phyloP scores from a whole-genome alignment of 2,113 vertebrate species.

The Antechinus flavipes region DNA sequence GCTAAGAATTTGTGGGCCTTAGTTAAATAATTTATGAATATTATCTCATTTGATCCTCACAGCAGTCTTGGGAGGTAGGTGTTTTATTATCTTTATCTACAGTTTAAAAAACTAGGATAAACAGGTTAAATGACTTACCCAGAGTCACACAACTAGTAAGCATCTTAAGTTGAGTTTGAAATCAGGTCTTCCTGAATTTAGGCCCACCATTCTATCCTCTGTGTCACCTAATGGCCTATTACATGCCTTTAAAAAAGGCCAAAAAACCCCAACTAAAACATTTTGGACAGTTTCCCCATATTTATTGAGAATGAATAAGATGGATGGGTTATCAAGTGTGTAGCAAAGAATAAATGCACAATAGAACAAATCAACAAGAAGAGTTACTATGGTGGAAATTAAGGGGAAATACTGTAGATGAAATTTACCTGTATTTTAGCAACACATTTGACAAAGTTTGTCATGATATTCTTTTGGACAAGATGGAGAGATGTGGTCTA shows the following conservation, averaged over 20 bases:
- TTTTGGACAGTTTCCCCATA: constrained; percentile 3
- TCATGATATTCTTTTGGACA: neutral
- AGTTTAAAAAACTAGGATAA: neutral
- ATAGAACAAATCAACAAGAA: neutral
- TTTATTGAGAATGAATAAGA: neutral
- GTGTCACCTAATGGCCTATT: neutral
- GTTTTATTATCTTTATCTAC: neutral
- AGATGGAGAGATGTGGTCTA: neutral
- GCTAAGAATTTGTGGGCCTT: neutral
- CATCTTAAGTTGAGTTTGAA: neutral
- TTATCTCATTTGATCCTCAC: neutral
- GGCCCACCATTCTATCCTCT: neutral
- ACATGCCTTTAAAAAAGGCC: neutral
- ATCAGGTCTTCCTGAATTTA: neutral
- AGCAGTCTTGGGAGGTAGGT: neutral
- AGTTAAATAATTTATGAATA: neutral
- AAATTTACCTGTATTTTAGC: neutral
- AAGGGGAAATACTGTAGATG: neutral
- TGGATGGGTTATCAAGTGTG: neutral
- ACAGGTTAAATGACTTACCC: neutral
- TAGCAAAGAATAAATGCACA: neutral
- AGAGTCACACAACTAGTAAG: neutral
- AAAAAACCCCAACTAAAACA: neutral
- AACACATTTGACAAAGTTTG: neutral
- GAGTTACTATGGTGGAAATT: neutral